A percentile compares a stretch with the other conserved stretches of the same genome.
Evolutionary conservation across 2,888 invertebrate species (phyloP).

Genomic region (Odontocolon sp.): DNA sequence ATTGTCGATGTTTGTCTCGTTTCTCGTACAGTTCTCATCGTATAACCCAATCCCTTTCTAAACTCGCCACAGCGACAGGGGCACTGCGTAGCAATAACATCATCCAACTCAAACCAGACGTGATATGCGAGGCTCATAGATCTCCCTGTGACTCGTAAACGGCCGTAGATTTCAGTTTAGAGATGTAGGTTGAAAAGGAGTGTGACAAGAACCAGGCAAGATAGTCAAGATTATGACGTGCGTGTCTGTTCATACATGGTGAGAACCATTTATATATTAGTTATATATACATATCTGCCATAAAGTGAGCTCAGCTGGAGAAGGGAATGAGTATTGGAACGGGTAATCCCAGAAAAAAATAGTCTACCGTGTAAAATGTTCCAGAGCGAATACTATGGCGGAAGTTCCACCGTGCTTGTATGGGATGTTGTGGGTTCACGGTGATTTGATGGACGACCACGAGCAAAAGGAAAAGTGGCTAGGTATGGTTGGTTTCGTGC

Average conservation of each 20-base stretch:
- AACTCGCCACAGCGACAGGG: background rate
- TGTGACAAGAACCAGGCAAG: no score
- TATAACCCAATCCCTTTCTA: background rate
- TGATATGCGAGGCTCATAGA: conserved; percentile 44
- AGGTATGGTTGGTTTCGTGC: background rate
- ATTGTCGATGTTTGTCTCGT: conserved; percentile 28
- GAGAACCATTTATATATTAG: background rate
- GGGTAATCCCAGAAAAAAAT: background rate
- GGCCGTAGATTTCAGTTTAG: conserved; percentile 34
- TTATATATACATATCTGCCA: background rate
- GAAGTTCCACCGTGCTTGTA: conserved; percentile 45
- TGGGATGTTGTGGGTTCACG: conserved; percentile 33
- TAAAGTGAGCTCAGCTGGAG: background rate
- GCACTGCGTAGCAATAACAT: background rate
- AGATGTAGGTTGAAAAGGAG: conserved; percentile 15
- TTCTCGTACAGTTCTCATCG: conserved; percentile 15
- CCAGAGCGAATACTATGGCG: conserved; percentile 48
- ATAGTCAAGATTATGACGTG: no score
- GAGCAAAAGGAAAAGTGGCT: conserved; percentile 53
- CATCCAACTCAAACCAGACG: conserved; percentile 30
- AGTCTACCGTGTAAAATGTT: conserved; percentile 40
- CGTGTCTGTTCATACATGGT: background rate
- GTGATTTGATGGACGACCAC: conserved; percentile 64
- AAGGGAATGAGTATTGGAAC: background rate
- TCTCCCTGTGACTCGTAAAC: conserved; percentile 37